Percentiles rank a stretch among this genome's conserved stretches.
phyloP scores from a whole-genome alignment of 2,888 invertebrate species.

The Gortyna flavago region DNA sequence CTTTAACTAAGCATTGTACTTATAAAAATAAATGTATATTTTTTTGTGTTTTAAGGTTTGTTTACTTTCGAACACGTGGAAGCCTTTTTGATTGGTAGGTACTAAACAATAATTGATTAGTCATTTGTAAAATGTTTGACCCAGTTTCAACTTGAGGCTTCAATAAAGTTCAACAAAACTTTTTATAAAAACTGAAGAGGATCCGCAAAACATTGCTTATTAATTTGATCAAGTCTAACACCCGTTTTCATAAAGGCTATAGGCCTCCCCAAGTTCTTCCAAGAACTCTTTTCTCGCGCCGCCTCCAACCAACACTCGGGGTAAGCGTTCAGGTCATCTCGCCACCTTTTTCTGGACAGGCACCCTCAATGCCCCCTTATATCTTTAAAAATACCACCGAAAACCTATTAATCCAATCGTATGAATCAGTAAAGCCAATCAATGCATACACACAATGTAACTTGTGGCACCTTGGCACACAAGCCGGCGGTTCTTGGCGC shows the following conservation, averaged over 20 bases:
- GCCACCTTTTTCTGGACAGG: neutral
- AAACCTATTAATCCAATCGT: constrained; percentile 27
- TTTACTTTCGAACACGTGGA: constrained; percentile 11
- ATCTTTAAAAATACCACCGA: neutral
- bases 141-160: neutral
- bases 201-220: neutral
- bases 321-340: neutral
- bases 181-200: neutral
- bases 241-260: neutral
- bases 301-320: neutral
- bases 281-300: neutral
- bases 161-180: neutral
- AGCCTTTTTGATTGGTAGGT: neutral
- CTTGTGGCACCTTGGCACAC: constrained; percentile 49
- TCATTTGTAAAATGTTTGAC: constrained; percentile 4
- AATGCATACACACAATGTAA: constrained; percentile 44
- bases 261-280: neutral
- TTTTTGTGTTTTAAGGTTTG: neutral
- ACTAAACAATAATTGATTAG: neutral
- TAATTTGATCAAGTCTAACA: neutral
- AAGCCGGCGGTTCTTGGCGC: constrained; percentile 53
- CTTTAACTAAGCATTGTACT: neutral
- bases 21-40: neutral
- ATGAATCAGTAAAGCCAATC: constrained; percentile 58
- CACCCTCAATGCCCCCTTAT: neutral